Evolutionary conservation across 1,140 invertebrate species (phyloP).

Genomic region (Drosophila kurseongensis): DNA sequence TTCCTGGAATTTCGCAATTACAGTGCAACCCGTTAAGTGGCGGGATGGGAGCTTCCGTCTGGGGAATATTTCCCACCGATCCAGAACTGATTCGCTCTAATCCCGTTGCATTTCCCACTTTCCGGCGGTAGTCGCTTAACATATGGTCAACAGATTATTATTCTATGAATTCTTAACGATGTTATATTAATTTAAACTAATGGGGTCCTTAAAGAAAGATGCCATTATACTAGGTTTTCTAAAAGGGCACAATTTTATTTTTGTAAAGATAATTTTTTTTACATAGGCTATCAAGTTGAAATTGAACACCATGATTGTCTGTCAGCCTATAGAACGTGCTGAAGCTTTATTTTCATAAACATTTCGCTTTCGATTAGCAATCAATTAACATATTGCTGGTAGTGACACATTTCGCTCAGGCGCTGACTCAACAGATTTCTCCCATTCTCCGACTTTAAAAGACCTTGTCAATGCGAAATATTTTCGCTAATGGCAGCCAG

Average conservation of each 20-base stretch:
- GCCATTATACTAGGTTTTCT: too few relatives aligned
- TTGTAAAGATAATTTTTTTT: background rate
- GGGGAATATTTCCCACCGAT: constrained; percentile 34
- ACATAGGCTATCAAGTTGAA: constrained; percentile 9
- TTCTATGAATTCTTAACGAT: background rate
- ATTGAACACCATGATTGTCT: constrained; percentile 8
- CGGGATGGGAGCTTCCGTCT: constrained; percentile 40
- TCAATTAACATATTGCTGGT: constrained; percentile 42
- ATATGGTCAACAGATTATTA: background rate
- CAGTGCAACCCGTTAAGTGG: constrained; percentile 21
- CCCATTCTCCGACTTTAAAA: constrained; percentile 3
- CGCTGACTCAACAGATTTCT: constrained; percentile 34
- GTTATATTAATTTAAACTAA: background rate
- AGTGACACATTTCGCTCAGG: constrained; percentile 35
- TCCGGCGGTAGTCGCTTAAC: background rate
- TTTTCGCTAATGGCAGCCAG: constrained; percentile 35
- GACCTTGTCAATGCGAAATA: constrained; percentile 60
- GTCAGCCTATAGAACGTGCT: constrained; percentile 24
- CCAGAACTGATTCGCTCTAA: constrained; percentile 6
- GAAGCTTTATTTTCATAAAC: constrained; percentile 12
- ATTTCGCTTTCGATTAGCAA: constrained; percentile 48
- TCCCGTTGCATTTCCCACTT: constrained; percentile 22
- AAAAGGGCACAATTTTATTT: too few relatives aligned
- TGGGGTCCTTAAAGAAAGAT: background rate
- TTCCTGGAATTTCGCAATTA: constrained; percentile 37